phyloP scores from a whole-genome alignment of 2,113 vertebrate species.

The Morone saxatilis region DNA sequence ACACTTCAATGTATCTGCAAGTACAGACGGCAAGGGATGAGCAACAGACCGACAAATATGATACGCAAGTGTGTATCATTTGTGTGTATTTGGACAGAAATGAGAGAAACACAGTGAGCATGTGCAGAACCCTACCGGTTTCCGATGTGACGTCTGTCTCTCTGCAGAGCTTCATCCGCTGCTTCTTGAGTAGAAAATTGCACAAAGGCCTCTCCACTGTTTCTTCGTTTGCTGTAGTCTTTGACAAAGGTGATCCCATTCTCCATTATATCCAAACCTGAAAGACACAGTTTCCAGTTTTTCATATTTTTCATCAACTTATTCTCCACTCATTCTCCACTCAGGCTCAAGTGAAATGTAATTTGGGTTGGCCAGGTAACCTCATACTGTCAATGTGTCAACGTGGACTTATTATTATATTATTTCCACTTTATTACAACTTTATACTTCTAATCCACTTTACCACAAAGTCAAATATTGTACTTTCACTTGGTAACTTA shows the following conservation, averaged over 20 bases:
- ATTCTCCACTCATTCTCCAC: background rate
- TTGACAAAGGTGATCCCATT: constrained; percentile 80
- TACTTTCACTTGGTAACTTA: too few species aligned
- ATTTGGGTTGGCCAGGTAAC: background rate
- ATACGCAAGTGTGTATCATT: background rate
- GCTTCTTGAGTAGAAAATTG: constrained; percentile 89
- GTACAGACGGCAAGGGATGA: background rate
- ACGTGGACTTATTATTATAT: too few species aligned
- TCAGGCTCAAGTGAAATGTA: background rate
- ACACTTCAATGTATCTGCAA: constrained; percentile 93
- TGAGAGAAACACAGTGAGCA: too few species aligned
- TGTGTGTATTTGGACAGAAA: background rate
- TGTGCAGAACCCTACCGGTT: constrained; percentile 82
- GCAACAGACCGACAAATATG: background rate
- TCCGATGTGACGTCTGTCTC: constrained; percentile 89
- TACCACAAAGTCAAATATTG: too few species aligned
- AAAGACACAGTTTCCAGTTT: background rate
- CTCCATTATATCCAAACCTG: constrained; percentile 73
- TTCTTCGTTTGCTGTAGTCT: constrained; percentile 83
- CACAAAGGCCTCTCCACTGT: constrained; percentile 90
- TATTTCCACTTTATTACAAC: too few species aligned
- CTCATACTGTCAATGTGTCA: too few species aligned
- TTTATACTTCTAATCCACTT: too few species aligned
- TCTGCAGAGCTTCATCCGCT: constrained; percentile 87
- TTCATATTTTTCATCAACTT: background rate